A percentile compares a stretch with the other conserved stretches of the same genome.
Conservation (phyloP, 1,140 invertebrate species). For the Venustaconcha ellipsiformis region DNA sequence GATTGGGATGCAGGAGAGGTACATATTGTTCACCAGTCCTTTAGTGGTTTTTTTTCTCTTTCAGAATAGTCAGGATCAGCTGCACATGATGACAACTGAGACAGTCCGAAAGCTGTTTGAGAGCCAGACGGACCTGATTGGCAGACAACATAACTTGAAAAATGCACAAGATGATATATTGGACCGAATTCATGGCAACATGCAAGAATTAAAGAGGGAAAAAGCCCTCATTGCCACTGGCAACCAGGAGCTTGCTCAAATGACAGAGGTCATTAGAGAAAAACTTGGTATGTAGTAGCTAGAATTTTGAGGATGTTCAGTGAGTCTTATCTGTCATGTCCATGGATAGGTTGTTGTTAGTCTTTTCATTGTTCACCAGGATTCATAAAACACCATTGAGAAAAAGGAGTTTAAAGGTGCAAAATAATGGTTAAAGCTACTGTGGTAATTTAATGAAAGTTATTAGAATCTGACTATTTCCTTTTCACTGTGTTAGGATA, state of each 20-base stretch:
- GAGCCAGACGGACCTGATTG: conserved; percentile 72
- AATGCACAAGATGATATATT: conserved; percentile 71
- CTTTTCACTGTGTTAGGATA: too few species aligned
- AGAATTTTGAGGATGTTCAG: too few species aligned
- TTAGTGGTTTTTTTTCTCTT: conserved; percentile 29
- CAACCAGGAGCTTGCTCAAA: conserved; percentile 72
- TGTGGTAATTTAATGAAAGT: too few species aligned
- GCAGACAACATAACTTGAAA: conserved; percentile 73
- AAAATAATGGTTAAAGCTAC: too few species aligned
- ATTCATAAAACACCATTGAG: too few species aligned
- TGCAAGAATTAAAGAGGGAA: conserved; percentile 74
- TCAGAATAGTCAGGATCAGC: conserved; percentile 73
- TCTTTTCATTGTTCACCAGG: too few species aligned
- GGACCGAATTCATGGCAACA: conserved; percentile 72
- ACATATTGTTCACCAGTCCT: too few species aligned
- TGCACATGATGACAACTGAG: conserved; percentile 71
- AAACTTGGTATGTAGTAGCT: conserved; percentile 71
- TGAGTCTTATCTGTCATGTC: too few species aligned
- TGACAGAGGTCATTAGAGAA: conserved; percentile 73
- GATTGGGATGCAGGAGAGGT: too few species aligned
- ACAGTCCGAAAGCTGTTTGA: conserved; percentile 71
- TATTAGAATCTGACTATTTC: too few species aligned
- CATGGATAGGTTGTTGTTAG: too few species aligned
- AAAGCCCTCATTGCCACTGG: conserved; percentile 75
- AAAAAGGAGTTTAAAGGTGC: too few species aligned